Percentiles rank a stretch among this genome's conserved stretches.
These are phyloP conservation scores for Ricordea florida DNA, from an alignment of 92 coral and sea anemone species.

Conservation along the genomic window DNA sequence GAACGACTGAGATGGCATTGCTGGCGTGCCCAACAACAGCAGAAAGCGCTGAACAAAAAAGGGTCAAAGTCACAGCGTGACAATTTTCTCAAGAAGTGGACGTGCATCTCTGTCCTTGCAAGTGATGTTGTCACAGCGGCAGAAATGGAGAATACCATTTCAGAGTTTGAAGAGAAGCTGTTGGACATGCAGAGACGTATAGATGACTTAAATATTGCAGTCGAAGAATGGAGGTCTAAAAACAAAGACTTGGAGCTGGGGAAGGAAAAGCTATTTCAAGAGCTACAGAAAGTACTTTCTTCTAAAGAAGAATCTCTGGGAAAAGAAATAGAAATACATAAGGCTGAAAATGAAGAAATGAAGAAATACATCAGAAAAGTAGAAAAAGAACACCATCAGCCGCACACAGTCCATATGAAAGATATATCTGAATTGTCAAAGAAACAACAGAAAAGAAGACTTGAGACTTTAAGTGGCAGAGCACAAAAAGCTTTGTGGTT, in stretches of 20 bases:
- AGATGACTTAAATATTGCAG: constrained; percentile 18
- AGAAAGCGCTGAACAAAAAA: constrained; percentile 8
- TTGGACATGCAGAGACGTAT: neutral
- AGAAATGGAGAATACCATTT: constrained; percentile 9
- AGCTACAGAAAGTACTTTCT: constrained; percentile 1
- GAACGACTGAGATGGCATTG: constrained; percentile 16
- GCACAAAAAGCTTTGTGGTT: constrained; percentile 43
- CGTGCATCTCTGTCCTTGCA: constrained; percentile 8
- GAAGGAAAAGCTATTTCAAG: constrained; percentile 19
- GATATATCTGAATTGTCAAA: constrained; percentile 7
- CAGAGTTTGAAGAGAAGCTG: neutral
- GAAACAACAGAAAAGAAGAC: constrained; percentile 13
- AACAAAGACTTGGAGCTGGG: constrained; percentile 15
- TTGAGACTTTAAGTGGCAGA: constrained; percentile 5
- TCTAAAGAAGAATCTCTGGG: neutral
- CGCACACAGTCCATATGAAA: constrained; percentile 17
- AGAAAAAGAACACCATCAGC: neutral
- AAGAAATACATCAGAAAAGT: constrained; percentile 18
- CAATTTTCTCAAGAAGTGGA: neutral
- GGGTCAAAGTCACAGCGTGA: constrained; percentile 20
- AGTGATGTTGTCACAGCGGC: constrained; percentile 36
- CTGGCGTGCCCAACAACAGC: constrained; percentile 9
- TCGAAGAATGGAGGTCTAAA: constrained; percentile 31
- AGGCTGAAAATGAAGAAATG: constrained; percentile 34
- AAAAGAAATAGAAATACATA: neutral